phyloP scores from a whole-genome alignment of 1,140 invertebrate species.

The Helicoverpa armigera region DNA sequence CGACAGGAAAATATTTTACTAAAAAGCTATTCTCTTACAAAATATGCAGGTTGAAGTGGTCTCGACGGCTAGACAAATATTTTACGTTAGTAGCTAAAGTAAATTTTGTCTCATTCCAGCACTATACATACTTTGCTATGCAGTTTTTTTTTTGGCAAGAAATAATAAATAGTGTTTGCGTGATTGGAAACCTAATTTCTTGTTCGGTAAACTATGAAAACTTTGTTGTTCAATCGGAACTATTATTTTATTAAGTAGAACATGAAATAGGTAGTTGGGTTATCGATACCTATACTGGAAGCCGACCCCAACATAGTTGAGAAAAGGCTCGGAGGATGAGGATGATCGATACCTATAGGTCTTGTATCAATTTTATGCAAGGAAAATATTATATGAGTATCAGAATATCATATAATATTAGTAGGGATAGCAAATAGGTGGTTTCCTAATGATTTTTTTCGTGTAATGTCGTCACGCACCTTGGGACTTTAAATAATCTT shows the following conservation, averaged over 20 bases:
- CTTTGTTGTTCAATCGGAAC: not conserved
- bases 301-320: no score
- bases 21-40: not conserved
- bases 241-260: not conserved
- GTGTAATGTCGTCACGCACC: no score
- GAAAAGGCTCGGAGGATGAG: no score
- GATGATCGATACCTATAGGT: no score
- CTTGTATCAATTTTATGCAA: no score
- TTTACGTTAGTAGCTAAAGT: conserved; percentile 1
- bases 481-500: no score
- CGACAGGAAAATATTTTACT: no score
- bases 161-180: conserved; percentile 21
- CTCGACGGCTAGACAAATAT: conserved; percentile 20
- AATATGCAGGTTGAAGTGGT: not conserved
- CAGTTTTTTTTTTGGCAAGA: conserved; percentile 31
- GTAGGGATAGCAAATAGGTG: no score
- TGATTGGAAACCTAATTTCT: conserved; percentile 34
- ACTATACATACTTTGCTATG: not conserved
- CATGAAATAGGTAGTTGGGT: not conserved
- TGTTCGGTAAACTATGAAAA: not conserved
- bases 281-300: no score
- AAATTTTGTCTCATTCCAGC: not conserved
- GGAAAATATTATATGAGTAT: no score
- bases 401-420: no score
- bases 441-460: no score